Percentiles rank a stretch among this genome's conserved stretches.
phyloP scores from a whole-genome alignment of 2,797 vertebrate species.

The Triplophysa bombifrons region DNA sequence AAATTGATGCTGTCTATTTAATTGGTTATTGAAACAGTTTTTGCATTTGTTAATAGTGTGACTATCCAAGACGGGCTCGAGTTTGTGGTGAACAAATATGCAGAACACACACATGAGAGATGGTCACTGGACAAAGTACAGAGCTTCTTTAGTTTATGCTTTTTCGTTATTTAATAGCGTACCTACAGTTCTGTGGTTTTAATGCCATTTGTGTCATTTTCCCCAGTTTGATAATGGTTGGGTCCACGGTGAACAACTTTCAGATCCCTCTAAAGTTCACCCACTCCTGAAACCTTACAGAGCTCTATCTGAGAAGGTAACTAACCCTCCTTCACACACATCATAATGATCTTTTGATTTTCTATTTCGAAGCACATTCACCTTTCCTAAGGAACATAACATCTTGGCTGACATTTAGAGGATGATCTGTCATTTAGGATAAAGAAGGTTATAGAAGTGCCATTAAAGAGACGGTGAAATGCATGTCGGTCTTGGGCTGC shows the following conservation, averaged over 20 bases:
- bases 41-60: constrained; percentile 71
- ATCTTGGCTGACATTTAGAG: background rate
- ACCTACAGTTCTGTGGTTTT: background rate
- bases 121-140: constrained; percentile 97
- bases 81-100: constrained; percentile 92
- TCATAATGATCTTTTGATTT: background rate
- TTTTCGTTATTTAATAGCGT: background rate
- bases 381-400: background rate
- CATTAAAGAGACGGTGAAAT: constrained; percentile 93
- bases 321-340: background rate
- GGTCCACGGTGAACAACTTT: constrained; percentile 92
- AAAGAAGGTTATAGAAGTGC: constrained; percentile 93
- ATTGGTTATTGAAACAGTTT: constrained; percentile 13
- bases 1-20: background rate
- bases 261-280: constrained; percentile 90
- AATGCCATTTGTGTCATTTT: constrained; percentile 45
- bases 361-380: background rate
- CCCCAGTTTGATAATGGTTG: constrained; percentile 89
- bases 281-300: constrained; percentile 95
- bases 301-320: constrained; percentile 92
- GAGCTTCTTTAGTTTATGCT: background rate
- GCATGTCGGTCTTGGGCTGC: constrained; percentile 93
- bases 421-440: constrained; percentile 76
- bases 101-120: constrained; percentile 93
- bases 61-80: constrained; percentile 89